phyloP scores from a whole-genome alignment of 2,888 invertebrate genomes.

The Eupeodes luniger region DNA sequence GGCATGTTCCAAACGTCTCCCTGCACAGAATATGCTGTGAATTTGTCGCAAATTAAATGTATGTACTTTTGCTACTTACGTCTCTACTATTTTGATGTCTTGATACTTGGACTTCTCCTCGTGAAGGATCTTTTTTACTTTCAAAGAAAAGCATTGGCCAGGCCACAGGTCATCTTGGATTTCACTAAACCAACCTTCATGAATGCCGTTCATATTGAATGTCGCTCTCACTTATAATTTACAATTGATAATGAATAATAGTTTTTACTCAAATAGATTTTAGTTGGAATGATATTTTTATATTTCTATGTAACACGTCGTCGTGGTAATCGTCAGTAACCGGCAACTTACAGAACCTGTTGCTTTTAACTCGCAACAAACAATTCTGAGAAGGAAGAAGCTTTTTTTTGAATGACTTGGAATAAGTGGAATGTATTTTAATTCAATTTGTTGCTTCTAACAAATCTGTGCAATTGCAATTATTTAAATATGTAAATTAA shows the following conservation, averaged over 20 bases:
- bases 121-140: constrained; percentile 92
- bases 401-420: background rate
- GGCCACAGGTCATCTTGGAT: constrained; percentile 95
- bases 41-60: background rate
- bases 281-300: too few species aligned
- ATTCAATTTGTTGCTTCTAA: too few species aligned
- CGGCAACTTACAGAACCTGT: background rate
- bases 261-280: too few species aligned
- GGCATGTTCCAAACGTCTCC: constrained; percentile 89
- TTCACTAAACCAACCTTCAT: constrained; percentile 97
- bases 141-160: constrained; percentile 93
- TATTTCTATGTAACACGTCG: background rate
- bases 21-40: constrained; percentile 75
- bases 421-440: background rate
- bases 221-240: background rate
- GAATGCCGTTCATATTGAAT: constrained; percentile 88
- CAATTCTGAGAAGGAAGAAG: background rate
- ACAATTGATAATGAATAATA: background rate
- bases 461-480: too few species aligned
- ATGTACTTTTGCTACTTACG: constrained; percentile 90
- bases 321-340: background rate
- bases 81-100: constrained; percentile 92
- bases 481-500: too few species aligned
- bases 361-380: background rate
- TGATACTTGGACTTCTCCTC: constrained; percentile 93